Evolutionary conservation across 2,113 vertebrate genomes (phyloP).

Genomic region (Hepsetus odoe): DNA sequence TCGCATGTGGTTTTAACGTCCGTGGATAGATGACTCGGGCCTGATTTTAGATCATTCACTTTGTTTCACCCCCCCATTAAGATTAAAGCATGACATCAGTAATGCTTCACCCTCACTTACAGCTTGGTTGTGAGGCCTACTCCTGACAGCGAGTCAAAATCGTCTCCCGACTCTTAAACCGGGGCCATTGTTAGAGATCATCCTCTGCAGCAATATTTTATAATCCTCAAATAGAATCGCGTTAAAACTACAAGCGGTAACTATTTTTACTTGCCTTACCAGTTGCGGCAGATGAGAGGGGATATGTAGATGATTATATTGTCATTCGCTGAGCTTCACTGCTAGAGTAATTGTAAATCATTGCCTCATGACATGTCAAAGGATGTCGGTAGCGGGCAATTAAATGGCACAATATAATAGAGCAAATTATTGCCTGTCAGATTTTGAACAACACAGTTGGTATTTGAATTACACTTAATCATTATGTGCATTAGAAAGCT

Average conservation of each 20-base stretch:
- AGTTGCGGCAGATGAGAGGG: conserved; percentile 89
- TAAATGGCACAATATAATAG: conserved; percentile 98
- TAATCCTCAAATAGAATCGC: conserved; percentile 78
- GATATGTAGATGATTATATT: conserved; percentile 96
- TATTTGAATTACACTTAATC: conserved; percentile 98
- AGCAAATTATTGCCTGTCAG: conserved; percentile 97
- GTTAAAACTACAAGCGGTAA: conserved; percentile 80
- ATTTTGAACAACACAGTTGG: conserved; percentile 97
- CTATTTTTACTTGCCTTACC: conserved; percentile 84
- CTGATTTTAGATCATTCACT: conserved; percentile 43
- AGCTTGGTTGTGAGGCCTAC: conserved; percentile 12
- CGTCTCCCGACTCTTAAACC: conserved; percentile 51
- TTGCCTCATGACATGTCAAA: conserved; percentile 96
- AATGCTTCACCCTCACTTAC: conserved; percentile 45
- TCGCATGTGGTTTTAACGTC: conserved; percentile 42
- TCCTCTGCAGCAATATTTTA: conserved; percentile 57
- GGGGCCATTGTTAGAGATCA: conserved; percentile 50
- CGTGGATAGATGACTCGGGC: conserved; percentile 25
- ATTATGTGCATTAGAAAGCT: conserved; percentile 96
- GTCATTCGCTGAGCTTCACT: conserved; percentile 95
- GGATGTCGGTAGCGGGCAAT: conserved; percentile 95
- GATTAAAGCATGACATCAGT: conserved; percentile 54
- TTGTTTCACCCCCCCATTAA: conserved; percentile 46
- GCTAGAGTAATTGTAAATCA: conserved; percentile 97
- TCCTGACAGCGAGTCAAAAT: conserved; percentile 49